Conservation (phyloP, 2,113 vertebrate genomes). For the Leucosticte australis region DNA sequence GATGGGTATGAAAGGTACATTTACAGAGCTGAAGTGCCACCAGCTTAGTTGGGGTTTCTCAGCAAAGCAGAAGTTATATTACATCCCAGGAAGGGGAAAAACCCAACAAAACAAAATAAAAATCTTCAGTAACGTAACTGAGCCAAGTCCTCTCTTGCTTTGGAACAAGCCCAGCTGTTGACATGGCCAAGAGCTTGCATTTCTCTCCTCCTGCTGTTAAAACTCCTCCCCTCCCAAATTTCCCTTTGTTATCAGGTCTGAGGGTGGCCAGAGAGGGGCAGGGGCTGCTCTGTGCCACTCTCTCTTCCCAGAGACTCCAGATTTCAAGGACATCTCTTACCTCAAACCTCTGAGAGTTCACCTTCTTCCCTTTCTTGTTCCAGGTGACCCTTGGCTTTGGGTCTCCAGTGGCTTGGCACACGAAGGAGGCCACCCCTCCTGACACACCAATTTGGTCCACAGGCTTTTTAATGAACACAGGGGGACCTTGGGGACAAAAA, state of each 20-base stretch:
- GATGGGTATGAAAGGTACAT: neutral
- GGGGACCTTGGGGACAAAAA: constrained; percentile 64
- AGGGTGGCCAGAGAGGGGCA: neutral
- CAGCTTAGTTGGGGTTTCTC: neutral
- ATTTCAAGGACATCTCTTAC: constrained; percentile 65
- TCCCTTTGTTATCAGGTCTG: neutral
- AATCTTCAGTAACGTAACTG: neutral
- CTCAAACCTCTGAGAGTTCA: constrained; percentile 98
- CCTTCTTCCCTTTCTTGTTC: constrained; percentile 99
- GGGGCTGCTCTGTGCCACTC: neutral
- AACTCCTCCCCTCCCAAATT: constrained; percentile 1
- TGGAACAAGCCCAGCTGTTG: constrained; percentile 33
- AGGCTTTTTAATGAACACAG: constrained; percentile 90
- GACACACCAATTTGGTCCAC: constrained; percentile 96
- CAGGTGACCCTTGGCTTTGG: constrained; percentile 95
- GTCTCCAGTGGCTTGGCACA: constrained; percentile 94
- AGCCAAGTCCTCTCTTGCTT: neutral
- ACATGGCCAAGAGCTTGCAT: constrained; percentile 13
- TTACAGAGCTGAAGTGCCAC: neutral
- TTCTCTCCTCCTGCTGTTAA: constrained; percentile 4
- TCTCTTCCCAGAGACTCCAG: neutral
- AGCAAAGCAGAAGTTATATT: neutral
- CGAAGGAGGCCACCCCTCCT: constrained; percentile 95
- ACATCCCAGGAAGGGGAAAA: neutral
- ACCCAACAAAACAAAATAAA: neutral